Base-by-base conservation (phyloP, 2,797 vertebrate genomes). In the Acanthurus tractus region DNA sequence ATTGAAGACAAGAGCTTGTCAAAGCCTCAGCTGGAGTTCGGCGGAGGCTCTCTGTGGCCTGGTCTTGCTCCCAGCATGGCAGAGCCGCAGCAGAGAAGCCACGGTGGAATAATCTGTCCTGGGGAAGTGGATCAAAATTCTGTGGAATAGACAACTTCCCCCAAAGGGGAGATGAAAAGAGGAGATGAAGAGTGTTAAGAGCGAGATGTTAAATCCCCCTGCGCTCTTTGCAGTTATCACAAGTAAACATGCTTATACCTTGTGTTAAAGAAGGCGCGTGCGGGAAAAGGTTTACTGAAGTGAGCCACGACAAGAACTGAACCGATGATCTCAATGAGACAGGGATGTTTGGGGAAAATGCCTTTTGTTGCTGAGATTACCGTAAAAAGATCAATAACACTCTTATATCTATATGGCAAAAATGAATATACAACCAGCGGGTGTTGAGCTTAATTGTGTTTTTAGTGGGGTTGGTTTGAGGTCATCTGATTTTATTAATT, bases 11-110 rank as follows among this genome's bases (percentile, higher is more conserved):
- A 70, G 81, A 77, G 69, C 70, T 88, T 94, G 92, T 94, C 92
- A 92, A 88, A 92, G 74, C 71, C 81, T 83, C 89, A 89, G 88
- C 89, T 77, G 84, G 83, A 93, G 84, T 76, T 79, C 81, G 64
- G 76, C 55, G 44, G 76, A 83, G 82, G 44, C 78, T 82, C 76
- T 85, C 76, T 65, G 65, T 66, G 79, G 74, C 83, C 70, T 42
- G 65, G 70, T 87, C 85, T 52, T 45, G 63, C 82, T 89, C 82
- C 70, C 88, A 79, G 82, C 77, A 61, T 75, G 66, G 57, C 46
- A 61, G 63, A n/a, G 36, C 58, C 56, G 45, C 49, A 49, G 70
- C 56, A 78, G 70, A 76, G 67, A 80, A 67, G 80, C 75, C 78
- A 67, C 79, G 63, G 81, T 87, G 84, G 78, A 84, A 77, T 82